Evolutionary conservation across 1,140 invertebrate species (phyloP).

Genomic region (Lasaia peninsularis): DNA sequence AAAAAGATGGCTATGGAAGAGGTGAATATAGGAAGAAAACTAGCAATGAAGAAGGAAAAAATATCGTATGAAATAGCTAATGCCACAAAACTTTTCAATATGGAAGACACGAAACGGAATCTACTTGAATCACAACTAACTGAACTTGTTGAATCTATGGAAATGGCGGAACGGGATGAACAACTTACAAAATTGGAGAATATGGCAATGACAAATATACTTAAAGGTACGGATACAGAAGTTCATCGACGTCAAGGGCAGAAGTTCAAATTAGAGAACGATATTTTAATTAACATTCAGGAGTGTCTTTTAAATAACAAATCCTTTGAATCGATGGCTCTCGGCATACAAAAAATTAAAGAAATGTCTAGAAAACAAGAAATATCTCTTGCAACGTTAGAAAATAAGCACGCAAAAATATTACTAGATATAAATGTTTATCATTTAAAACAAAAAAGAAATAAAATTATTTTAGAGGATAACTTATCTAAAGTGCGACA

Average conservation of each 20-base stretch:
- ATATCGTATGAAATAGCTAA: slow-evolving; percentile 76
- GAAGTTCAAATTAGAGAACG: slow-evolving; percentile 80
- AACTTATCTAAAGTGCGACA: slow-evolving; percentile 54
- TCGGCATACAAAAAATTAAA: slow-evolving; percentile 67
- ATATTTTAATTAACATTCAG: slow-evolving; percentile 81
- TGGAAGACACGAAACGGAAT: slow-evolving; percentile 47
- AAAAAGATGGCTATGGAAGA: slow-evolving; percentile 82
- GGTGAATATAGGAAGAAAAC: slow-evolving; percentile 81
- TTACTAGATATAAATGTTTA: slow-evolving; percentile 81
- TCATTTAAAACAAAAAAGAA: slow-evolving; percentile 64
- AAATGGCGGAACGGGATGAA: slow-evolving; percentile 79
- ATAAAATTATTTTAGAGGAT: slow-evolving; percentile 48
- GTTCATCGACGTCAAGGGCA: slow-evolving; percentile 72
- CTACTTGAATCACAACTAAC: slow-evolving; percentile 76
- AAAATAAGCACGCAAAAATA: slow-evolving; percentile 80
- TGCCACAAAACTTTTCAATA: slow-evolving; percentile 52
- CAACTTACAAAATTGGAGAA: slow-evolving; percentile 71
- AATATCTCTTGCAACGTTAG: slow-evolving; percentile 78
- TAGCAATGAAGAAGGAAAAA: slow-evolving; percentile 79
- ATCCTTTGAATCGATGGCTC: slow-evolving; percentile 73
- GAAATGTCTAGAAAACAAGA: slow-evolving; percentile 76
- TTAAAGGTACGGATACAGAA: slow-evolving; percentile 71
- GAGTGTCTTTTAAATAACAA: slow-evolving; percentile 85
- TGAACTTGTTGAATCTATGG: slow-evolving; percentile 74
- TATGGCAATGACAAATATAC: slow-evolving; percentile 58